These are phyloP conservation scores for Picathartes gymnocephalus DNA, from an alignment of 2,113 vertebrate species.

Conservation along the genomic window DNA sequence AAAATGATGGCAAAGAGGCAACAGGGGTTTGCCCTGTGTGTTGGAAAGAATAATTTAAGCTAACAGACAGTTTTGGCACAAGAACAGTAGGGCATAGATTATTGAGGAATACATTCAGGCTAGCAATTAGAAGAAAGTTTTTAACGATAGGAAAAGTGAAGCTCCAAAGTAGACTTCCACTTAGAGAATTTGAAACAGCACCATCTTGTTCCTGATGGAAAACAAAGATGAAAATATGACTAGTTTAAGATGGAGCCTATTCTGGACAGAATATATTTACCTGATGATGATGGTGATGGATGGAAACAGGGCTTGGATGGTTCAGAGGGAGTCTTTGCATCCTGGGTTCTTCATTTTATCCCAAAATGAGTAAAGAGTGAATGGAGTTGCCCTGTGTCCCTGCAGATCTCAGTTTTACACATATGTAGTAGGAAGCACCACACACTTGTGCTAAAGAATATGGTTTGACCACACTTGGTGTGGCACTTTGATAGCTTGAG, in stretches of 20 bases:
- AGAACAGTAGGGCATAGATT: background rate
- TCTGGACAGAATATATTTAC: background rate
- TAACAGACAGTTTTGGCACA: background rate
- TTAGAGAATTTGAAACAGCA: background rate
- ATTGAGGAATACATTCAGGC: background rate
- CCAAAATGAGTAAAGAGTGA: background rate
- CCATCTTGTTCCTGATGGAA: background rate
- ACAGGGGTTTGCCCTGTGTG: background rate
- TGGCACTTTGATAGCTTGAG: background rate
- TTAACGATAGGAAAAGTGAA: background rate
- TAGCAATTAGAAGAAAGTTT: background rate
- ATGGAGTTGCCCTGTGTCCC: background rate
- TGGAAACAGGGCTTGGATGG: background rate
- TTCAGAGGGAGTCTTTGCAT: background rate
- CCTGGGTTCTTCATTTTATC: background rate
- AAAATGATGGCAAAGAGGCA: background rate
- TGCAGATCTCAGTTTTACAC: background rate
- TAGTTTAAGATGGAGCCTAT: background rate
- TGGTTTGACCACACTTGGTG: background rate
- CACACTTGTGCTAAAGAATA: background rate
- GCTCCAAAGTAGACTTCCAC: background rate
- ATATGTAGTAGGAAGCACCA: background rate
- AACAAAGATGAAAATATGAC: background rate
- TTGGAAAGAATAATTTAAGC: background rate
- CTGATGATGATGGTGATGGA: no score